A percentile compares a stretch with the other conserved stretches of the same genome.
Conservation (phyloP, 1,140 invertebrate genomes). For the Drosophila insularis region DNA sequence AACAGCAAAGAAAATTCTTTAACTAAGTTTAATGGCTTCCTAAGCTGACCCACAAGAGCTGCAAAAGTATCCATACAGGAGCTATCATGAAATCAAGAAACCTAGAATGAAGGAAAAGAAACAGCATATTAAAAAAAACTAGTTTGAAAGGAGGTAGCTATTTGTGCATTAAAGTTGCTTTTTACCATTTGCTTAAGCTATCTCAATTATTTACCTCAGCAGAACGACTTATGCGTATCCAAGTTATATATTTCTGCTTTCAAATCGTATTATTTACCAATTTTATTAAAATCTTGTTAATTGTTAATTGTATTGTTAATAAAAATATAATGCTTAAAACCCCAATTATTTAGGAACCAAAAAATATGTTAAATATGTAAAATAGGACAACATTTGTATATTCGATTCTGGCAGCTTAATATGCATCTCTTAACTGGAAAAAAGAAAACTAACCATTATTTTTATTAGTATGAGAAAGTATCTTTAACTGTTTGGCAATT, state of each 20-base stretch:
- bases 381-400: too few relatives aligned
- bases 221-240: background rate
- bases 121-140: background rate
- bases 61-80: slow-evolving; percentile 40
- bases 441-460: background rate
- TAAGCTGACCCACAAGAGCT: slow-evolving; percentile 60
- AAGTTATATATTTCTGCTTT: too few relatives aligned
- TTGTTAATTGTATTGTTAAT: too few relatives aligned
- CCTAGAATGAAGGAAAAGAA: background rate
- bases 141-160: background rate
- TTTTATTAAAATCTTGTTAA: too few relatives aligned
- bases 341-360: too few relatives aligned
- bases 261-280: too few relatives aligned
- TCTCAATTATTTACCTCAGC: background rate
- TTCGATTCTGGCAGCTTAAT: too few relatives aligned
- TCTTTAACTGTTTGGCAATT: background rate
- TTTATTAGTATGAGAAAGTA: background rate
- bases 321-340: too few relatives aligned
- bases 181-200: too few relatives aligned
- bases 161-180: background rate
- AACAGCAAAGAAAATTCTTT: slow-evolving; percentile 47
- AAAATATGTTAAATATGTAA: too few relatives aligned
- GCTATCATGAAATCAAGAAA: background rate
- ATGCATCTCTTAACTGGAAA: background rate
- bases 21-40: slow-evolving; percentile 76